Conservation (phyloP, 2,113 vertebrate genomes). For the Zootoca vivipara region DNA sequence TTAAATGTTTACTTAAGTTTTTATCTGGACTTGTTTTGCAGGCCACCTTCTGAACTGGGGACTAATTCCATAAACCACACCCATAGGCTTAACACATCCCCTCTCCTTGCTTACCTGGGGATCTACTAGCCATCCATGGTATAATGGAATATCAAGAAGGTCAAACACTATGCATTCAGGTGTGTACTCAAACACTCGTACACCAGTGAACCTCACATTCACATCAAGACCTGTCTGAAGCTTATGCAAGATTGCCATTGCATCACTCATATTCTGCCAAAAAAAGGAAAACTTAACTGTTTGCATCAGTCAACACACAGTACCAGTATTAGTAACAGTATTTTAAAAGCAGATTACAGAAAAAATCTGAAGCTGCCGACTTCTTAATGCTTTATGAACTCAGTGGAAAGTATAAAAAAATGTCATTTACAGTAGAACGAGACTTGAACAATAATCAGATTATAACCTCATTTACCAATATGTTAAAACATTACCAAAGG, state of each 20-base stretch:
- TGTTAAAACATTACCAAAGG: not conserved
- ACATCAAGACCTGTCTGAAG: constrained; percentile 97
- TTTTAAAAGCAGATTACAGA: not conserved
- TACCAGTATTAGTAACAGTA: too few species aligned
- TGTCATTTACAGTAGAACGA: not conserved
- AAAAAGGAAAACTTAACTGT: constrained; percentile 24
- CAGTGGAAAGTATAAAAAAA: not conserved
- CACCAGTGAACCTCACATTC: constrained; percentile 97
- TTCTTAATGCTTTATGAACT: not conserved
- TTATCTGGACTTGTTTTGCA: not conserved
- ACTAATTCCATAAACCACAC: not conserved
- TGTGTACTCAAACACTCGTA: constrained; percentile 96
- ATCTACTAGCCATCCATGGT: constrained; percentile 98
- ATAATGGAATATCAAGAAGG: constrained; percentile 96
- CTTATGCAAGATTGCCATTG: constrained; percentile 97
- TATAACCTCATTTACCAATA: not conserved
- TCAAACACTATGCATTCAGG: constrained; percentile 99
- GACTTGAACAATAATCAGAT: not conserved
- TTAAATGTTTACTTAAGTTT: not conserved
- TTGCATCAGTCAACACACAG: not conserved
- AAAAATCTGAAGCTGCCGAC: too few species aligned
- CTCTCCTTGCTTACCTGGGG: constrained; percentile 85
- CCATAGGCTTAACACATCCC: not conserved
- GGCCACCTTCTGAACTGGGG: not conserved
- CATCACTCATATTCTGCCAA: constrained; percentile 96